phyloP scores from a whole-genome alignment of 2,888 invertebrate species.

The Anticlea derivata region DNA sequence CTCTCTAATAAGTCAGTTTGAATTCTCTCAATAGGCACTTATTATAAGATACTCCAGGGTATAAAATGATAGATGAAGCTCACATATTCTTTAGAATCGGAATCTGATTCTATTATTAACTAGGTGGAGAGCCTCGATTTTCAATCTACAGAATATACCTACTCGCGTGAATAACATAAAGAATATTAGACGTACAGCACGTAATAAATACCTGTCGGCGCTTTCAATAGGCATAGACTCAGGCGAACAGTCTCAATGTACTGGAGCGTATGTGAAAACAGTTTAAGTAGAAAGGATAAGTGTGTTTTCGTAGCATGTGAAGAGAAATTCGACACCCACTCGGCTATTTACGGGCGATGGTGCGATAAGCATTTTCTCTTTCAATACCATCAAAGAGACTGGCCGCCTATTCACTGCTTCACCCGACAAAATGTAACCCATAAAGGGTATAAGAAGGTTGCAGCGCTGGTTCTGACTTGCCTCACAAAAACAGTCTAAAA shows the following conservation, averaged over 20 bases:
- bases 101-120: too few relatives aligned
- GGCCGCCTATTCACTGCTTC: conserved; percentile 72
- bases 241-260: conserved; percentile 64
- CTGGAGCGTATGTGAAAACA: conserved; percentile 71
- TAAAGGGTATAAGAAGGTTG: conserved; percentile 71
- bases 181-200: conserved; percentile 7
- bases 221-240: conserved; percentile 61
- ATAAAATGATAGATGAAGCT: too few relatives aligned
- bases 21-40: too few relatives aligned
- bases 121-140: too few relatives aligned
- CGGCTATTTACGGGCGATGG: conserved; percentile 78
- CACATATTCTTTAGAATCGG: too few relatives aligned
- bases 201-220: conserved; percentile 51
- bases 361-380: conserved; percentile 81
- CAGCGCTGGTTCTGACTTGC: conserved; percentile 59
- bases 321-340: conserved; percentile 78
- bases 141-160: too few relatives aligned
- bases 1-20: conserved; percentile 3
- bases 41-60: too few relatives aligned
- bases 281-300: conserved; percentile 78
- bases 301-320: conserved; percentile 77
- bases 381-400: conserved; percentile 80
- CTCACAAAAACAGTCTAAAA: conserved; percentile 55
- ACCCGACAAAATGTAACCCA: conserved; percentile 70
- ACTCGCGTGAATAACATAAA: too few relatives aligned